These are phyloP conservation scores for Zaprionus ornatus DNA, from an alignment of 1,140 invertebrate genomes.

Conservation along the genomic window DNA sequence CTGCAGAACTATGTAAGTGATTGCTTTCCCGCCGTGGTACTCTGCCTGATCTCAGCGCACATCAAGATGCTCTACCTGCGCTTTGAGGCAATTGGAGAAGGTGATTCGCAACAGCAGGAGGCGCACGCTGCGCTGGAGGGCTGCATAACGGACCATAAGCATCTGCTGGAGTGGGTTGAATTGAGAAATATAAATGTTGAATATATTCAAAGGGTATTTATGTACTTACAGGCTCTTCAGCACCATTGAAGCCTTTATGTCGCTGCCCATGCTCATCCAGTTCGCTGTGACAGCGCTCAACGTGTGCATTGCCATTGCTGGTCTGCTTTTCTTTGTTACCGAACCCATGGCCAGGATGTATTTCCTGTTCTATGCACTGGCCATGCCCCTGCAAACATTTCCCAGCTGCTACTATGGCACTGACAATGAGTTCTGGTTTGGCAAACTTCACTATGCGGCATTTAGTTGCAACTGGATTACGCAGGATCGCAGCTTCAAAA, in stretches of 20 bases:
- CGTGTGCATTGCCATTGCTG: constrained; percentile 56
- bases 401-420: constrained; percentile 60
- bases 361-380: constrained; percentile 56
- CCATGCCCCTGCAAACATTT: constrained; percentile 59
- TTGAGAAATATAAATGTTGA: background rate
- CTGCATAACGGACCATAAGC: constrained; percentile 69
- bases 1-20: constrained; percentile 69
- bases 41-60: constrained; percentile 67
- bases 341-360: constrained; percentile 56
- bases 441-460: constrained; percentile 45
- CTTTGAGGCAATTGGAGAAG: constrained; percentile 48
- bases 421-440: constrained; percentile 45
- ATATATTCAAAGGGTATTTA: background rate
- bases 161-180: constrained; percentile 55
- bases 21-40: constrained; percentile 56
- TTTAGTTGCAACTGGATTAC: constrained; percentile 57
- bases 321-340: constrained; percentile 56
- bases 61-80: constrained; percentile 58
- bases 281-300: constrained; percentile 64
- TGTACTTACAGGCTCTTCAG: constrained; percentile 48
- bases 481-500: constrained; percentile 46
- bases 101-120: constrained; percentile 9
- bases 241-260: constrained; percentile 60
- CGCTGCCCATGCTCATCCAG: constrained; percentile 71
- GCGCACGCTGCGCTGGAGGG: constrained; percentile 26